phyloP scores from a whole-genome alignment of 2,797 vertebrate species.

The Cossypha polioptera region DNA sequence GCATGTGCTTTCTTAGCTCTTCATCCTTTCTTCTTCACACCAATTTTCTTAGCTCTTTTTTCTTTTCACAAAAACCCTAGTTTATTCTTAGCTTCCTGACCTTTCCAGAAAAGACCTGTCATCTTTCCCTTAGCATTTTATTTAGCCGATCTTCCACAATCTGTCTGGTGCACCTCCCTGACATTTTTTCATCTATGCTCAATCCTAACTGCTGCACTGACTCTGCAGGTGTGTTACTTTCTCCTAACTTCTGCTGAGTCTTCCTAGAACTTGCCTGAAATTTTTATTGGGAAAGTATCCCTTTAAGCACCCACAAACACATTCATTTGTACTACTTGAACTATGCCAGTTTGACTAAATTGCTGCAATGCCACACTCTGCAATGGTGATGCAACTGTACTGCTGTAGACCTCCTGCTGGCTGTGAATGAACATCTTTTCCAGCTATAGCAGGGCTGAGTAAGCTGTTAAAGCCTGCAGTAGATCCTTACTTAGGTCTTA shows the following conservation, averaged over 20 bases:
- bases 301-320: neutral
- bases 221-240: neutral
- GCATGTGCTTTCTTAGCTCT: neutral
- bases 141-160: neutral
- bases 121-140: neutral
- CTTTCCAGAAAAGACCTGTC: slow-evolving; percentile 25
- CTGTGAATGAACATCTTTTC: neutral
- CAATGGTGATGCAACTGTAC: neutral
- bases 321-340: neutral
- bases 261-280: neutral
- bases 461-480: neutral
- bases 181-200: neutral
- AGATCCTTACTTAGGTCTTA: neutral
- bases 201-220: neutral
- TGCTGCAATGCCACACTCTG: neutral
- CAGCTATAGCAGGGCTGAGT: neutral
- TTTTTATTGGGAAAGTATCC: neutral
- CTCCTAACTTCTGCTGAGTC: neutral
- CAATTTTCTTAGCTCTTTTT: slow-evolving; percentile 22
- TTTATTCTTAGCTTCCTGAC: slow-evolving; percentile 49
- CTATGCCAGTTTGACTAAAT: neutral
- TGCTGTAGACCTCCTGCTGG: neutral
- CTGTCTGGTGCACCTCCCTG: neutral
- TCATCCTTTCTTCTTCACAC: slow-evolving; percentile 3
- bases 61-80: neutral